Conservation (phyloP, 2,888 invertebrate species). For the Epinotia nisella region DNA sequence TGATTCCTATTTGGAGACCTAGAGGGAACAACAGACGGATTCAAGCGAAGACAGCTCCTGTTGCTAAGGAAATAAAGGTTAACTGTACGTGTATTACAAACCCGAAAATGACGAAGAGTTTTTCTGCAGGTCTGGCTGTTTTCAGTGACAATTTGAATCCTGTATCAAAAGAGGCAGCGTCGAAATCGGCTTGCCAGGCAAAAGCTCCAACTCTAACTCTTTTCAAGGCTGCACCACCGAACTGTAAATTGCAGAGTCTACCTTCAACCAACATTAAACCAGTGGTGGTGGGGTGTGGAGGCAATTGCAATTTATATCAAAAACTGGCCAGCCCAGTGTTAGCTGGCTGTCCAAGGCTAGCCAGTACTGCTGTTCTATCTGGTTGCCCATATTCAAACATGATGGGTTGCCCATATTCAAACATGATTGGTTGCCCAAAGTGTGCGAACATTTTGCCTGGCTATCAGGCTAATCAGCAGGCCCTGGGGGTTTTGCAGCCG, state of each 20-base stretch:
- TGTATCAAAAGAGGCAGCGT: background rate
- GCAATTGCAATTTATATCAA: conserved; percentile 32
- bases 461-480: conserved; percentile 52
- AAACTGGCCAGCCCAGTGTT: conserved; percentile 18
- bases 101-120: conserved; percentile 1
- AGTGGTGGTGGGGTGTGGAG: conserved; percentile 10
- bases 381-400: conserved; percentile 4
- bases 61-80: background rate
- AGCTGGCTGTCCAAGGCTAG: conserved; percentile 26
- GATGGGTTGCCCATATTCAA: conserved; percentile 5
- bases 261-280: conserved; percentile 22
- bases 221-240: background rate
- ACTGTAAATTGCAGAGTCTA: background rate
- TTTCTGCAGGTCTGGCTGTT: background rate
- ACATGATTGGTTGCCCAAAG: conserved; percentile 1
- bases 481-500: conserved; percentile 60
- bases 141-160: conserved; percentile 1
- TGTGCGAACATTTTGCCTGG: background rate
- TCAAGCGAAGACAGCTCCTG: conserved; percentile 2
- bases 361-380: background rate
- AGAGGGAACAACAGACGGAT: conserved; percentile 6
- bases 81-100: background rate
- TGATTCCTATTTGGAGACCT: conserved; percentile 51
- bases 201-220: background rate
- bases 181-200: background rate